These are phyloP conservation scores for Pseudomyrmex flavicornis DNA, from an alignment of 1,140 invertebrate genomes.

Conservation along the genomic window DNA sequence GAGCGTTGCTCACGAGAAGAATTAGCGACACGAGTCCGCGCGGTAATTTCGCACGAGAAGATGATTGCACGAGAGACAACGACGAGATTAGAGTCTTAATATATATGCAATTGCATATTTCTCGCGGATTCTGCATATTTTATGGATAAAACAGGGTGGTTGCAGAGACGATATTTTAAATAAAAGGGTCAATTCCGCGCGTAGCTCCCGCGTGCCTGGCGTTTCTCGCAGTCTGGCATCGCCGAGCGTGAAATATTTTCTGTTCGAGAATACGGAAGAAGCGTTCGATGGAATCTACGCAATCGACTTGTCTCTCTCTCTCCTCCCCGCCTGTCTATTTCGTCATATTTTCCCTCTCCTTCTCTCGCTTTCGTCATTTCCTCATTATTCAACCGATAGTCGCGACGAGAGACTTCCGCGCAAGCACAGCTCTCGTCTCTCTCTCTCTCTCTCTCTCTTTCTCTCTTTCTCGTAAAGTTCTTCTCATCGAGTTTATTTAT, in stretches of 20 bases:
- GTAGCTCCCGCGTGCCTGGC: slow-evolving; percentile 15
- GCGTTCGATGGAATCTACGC: slow-evolving; percentile 42
- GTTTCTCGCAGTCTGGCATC: slow-evolving; percentile 44
- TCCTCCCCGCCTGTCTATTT: not conserved
- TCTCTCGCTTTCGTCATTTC: slow-evolving; percentile 18
- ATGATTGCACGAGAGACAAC: not conserved
- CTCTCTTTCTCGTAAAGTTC: not conserved
- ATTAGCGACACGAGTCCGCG: no score
- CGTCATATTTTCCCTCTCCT: slow-evolving; percentile 3
- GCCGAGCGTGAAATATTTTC: slow-evolving; percentile 47
- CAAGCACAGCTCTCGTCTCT: not conserved
- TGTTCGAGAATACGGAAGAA: slow-evolving; percentile 23
- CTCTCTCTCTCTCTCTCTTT: not conserved
- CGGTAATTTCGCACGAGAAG: not conserved
- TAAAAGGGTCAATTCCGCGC: slow-evolving; percentile 50
- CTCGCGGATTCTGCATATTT: slow-evolving; percentile 29
- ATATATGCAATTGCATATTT: slow-evolving; percentile 21
- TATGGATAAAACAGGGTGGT: slow-evolving; percentile 4
- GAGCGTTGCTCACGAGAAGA: no score
- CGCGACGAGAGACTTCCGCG: not conserved
- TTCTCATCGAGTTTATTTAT: not conserved
- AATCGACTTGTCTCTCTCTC: slow-evolving; percentile 20
- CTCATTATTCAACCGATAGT: slow-evolving; percentile 6
- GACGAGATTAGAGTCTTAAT: not conserved
- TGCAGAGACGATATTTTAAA: slow-evolving; percentile 27